Percentiles rank a stretch among this genome's conserved stretches.
phyloP scores from a whole-genome alignment of 2,888 invertebrate species.

The Ferrisia virgata region DNA sequence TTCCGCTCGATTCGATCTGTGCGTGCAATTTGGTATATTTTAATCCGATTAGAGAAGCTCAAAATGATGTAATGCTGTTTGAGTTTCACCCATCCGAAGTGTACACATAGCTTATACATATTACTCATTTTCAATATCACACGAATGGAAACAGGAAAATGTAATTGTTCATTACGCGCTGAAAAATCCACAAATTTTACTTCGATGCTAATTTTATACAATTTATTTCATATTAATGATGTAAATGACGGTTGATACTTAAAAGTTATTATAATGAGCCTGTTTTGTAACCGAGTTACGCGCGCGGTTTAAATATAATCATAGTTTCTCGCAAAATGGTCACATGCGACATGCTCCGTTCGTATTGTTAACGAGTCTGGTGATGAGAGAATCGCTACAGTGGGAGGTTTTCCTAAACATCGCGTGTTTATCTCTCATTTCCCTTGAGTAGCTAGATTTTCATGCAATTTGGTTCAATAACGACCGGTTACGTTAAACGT shows the following conservation, averaged over 20 bases:
- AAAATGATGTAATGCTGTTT: neutral
- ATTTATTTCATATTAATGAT: constrained; percentile 19
- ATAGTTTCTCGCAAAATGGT: constrained; percentile 35
- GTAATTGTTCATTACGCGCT: constrained; percentile 10
- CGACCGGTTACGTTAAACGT: constrained; percentile 40
- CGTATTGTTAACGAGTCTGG: constrained; percentile 38
- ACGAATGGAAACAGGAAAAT: neutral
- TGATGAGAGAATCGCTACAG: constrained; percentile 26
- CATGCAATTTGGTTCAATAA: constrained; percentile 35
- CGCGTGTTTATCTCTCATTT: constrained; percentile 41
- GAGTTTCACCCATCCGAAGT: neutral
- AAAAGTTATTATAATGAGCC: constrained; percentile 30
- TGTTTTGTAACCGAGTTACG: constrained; percentile 39
- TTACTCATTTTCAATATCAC: neutral
- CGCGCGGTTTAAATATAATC: constrained; percentile 34
- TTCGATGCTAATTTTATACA: constrained; percentile 13
- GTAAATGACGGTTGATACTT: constrained; percentile 25
- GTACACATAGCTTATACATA: too few relatives aligned
- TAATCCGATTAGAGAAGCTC: neutral
- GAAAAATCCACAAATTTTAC: constrained; percentile 22
- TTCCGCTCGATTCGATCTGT: neutral
- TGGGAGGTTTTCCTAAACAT: constrained; percentile 38
- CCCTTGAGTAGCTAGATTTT: constrained; percentile 35
- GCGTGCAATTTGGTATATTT: neutral
- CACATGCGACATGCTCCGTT: constrained; percentile 40